These are phyloP conservation scores for Crenuchus spilurus DNA, from an alignment of 2,797 vertebrate species.

Conservation along the genomic window DNA sequence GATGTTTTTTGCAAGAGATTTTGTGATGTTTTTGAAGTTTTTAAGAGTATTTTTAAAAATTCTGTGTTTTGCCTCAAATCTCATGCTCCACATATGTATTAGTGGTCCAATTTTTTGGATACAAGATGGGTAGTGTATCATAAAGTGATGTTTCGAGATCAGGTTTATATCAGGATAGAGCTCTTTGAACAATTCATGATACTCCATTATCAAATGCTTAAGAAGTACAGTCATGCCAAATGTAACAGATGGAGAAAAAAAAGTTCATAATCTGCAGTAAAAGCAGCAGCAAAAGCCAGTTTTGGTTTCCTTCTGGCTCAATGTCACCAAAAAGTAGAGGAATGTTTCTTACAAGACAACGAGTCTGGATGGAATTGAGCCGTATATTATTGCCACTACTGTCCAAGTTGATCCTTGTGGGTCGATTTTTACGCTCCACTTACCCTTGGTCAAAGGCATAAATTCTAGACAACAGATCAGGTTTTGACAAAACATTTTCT, in stretches of 20 bases:
- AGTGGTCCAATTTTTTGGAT: constrained; percentile 45
- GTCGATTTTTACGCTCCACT: constrained; percentile 37
- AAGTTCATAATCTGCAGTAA: background rate
- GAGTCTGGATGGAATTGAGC: constrained; percentile 26
- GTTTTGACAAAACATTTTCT: no score
- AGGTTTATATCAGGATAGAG: constrained; percentile 47
- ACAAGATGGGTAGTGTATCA: constrained; percentile 43
- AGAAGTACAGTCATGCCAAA: constrained; percentile 31
- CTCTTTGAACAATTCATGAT: constrained; percentile 41
- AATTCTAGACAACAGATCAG: no score
- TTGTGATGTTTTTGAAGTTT: constrained; percentile 37
- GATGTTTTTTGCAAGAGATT: constrained; percentile 32
- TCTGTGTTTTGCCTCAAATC: constrained; percentile 46
- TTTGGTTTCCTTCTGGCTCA: constrained; percentile 28
- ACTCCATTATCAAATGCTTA: constrained; percentile 38
- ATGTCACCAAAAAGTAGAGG: constrained; percentile 40
- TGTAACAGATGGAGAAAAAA: constrained; percentile 10
- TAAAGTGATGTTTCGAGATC: constrained; percentile 44
- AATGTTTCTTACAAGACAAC: constrained; percentile 38
- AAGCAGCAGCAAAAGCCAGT: constrained; percentile 34
- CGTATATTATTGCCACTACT: constrained; percentile 25
- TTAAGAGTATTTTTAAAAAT: constrained; percentile 47
- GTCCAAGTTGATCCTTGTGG: constrained; percentile 36
- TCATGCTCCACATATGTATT: constrained; percentile 47
- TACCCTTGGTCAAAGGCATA: no score